A percentile compares a stretch with the other conserved stretches of the same genome.
Evolutionary conservation across 2,113 vertebrate species (phyloP).

Genomic region (Gavia stellata): DNA sequence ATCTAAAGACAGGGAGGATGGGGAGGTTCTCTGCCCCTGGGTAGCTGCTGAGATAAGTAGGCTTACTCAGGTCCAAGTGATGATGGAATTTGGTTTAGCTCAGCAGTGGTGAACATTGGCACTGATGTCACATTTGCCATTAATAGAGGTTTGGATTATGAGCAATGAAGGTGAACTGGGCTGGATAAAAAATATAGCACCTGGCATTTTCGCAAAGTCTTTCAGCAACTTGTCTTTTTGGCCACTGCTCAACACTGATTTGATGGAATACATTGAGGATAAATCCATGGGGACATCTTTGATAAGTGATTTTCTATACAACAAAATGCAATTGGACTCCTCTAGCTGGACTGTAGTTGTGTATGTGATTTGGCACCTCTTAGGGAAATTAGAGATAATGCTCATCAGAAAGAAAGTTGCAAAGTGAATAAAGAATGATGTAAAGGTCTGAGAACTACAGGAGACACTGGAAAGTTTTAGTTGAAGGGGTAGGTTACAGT

Average conservation of each 20-base stretch:
- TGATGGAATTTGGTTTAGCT: not conserved
- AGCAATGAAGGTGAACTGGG: not conserved
- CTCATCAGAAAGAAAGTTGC: not conserved
- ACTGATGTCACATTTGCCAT: not conserved
- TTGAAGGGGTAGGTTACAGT: not conserved
- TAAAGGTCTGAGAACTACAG: not conserved
- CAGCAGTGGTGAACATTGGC: not conserved
- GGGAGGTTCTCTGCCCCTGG: not conserved
- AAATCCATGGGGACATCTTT: not conserved
- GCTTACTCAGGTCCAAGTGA: not conserved
- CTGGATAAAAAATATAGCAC: not conserved
- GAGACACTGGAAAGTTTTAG: not conserved
- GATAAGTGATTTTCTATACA: constrained; percentile 30
- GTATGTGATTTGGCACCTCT: constrained; percentile 40
- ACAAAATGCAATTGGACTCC: constrained; percentile 6
- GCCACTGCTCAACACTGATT: constrained; percentile 30
- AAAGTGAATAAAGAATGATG: not conserved
- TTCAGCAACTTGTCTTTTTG: constrained; percentile 30
- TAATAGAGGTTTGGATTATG: not conserved
- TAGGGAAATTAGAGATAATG: constrained; percentile 1
- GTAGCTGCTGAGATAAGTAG: not conserved
- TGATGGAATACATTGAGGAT: constrained; percentile 17
- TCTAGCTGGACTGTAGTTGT: not conserved
- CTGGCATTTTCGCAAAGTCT: not conserved
- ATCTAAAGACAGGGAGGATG: not conserved